Base-by-base conservation (phyloP, 2,888 invertebrate species). In the Parasteatoda lunata region DNA sequence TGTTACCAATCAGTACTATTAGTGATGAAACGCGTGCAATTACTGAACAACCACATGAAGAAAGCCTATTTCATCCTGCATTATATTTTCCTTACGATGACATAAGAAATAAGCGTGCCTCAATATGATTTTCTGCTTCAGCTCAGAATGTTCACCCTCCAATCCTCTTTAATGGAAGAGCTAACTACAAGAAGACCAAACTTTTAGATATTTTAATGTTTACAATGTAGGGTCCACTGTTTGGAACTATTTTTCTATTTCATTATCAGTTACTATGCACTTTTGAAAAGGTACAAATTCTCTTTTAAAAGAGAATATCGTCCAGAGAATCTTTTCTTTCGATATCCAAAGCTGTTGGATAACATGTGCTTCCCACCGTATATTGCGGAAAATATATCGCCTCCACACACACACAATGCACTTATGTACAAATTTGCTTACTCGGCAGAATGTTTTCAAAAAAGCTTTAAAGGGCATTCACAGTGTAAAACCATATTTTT, bases 21-120 rank as follows among this genome's bases (percentile, higher is more conserved):
- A 64, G 66, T 52, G 71, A 47, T 4, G 84, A 79, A 13, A 78
- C 64, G 48, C 75, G 77, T 15, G 75, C 65, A 5, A 47, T 66
- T 49, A 71, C 65, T 13, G 86, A 88, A 51, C 77, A 86, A 52
- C 82, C 84, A 13, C 81, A 72, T 4, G 83, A 80, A n/a, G 81
- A 80, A 7, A 66, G 73, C n/a, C 71, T 84, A 51, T 73, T 72
- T 76, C 79, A 84, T 68, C 80, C 86, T 45, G 78, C 87, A 51
- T 75, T 87, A 15, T 89, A 80, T 77, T 88, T 85, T 71, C 84
- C 83, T 75, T 77, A 78, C 52, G 89, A 89, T 78, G 89, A 89
- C 78, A 75, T 78, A 70, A 87, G 73, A 77, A 84, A 87, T 64
- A 89, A 89, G 84, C 86, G 89, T 79, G 89, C 89, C 81, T 89